Percentiles rank a stretch among this genome's conserved stretches.
Evolutionary conservation across 2,888 invertebrate species (phyloP).

Genomic region (Meloe dianella): DNA sequence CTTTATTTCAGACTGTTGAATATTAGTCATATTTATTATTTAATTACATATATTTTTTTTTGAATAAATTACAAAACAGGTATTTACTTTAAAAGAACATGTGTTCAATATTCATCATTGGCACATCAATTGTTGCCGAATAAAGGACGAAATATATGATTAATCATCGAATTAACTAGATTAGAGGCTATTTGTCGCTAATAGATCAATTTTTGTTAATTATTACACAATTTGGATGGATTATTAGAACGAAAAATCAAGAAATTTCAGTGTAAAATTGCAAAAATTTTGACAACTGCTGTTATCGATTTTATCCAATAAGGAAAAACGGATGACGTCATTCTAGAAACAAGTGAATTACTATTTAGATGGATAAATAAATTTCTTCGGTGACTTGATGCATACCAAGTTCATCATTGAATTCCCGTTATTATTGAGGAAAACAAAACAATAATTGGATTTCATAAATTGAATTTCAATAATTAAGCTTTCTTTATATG

Average conservation of each 20-base stretch:
- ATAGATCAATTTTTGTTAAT: no score
- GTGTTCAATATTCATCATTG: not conserved
- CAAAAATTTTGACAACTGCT: not conserved
- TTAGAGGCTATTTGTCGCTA: no score
- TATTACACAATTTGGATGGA: no score
- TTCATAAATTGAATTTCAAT: not conserved
- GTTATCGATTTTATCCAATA: conserved; percentile 3
- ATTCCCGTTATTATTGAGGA: conserved; percentile 1
- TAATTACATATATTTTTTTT: not conserved
- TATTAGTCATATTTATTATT: not conserved
- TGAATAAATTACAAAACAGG: not conserved
- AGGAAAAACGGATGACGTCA: not conserved
- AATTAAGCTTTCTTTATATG: no score
- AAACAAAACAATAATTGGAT: not conserved
- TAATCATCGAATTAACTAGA: no score
- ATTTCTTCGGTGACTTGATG: not conserved
- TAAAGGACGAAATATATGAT: no score
- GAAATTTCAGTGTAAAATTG: not conserved
- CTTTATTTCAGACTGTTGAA: not conserved
- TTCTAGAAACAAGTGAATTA: not conserved
- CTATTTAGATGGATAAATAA: not conserved
- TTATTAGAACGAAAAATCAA: no score
- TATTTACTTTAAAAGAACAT: not conserved
- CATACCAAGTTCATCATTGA: not conserved
- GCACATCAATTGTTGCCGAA: no score